Conservation (phyloP, 2,888 invertebrate species). For the Hyppa rectilinea region DNA sequence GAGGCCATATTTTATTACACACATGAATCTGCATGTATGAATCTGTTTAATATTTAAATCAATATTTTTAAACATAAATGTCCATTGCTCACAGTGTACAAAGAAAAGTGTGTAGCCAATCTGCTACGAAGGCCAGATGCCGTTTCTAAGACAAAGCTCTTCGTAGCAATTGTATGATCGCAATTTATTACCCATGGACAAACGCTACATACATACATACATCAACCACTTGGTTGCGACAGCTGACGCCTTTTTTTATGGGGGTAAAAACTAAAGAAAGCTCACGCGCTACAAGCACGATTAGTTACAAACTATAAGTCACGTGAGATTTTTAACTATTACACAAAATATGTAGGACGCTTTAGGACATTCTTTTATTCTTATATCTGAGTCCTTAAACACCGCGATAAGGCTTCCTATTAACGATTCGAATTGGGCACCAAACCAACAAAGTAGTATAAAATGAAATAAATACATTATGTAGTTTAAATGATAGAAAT, state of each 20-base stretch:
- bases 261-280: background rate
- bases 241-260: background rate
- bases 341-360: background rate
- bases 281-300: background rate
- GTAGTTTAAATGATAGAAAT: constrained; percentile 9
- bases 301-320: too few species aligned
- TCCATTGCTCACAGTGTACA: background rate
- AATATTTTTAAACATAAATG: too few species aligned
- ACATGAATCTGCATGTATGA: background rate
- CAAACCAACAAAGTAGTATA: background rate
- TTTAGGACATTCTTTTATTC: too few species aligned
- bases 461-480: background rate
- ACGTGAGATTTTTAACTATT: background rate
- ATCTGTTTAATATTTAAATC: background rate
- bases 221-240: too few species aligned
- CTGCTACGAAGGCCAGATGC: background rate
- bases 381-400: background rate
- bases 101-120: background rate
- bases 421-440: background rate
- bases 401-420: constrained; percentile 6
- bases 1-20: background rate
- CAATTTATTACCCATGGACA: background rate
- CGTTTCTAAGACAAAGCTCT: background rate
- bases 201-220: background rate
- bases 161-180: background rate